A percentile compares a stretch with the other conserved stretches of the same genome.
Evolutionary conservation across 2,113 vertebrate genomes (phyloP).

Genomic region (Cervus canadensis): DNA sequence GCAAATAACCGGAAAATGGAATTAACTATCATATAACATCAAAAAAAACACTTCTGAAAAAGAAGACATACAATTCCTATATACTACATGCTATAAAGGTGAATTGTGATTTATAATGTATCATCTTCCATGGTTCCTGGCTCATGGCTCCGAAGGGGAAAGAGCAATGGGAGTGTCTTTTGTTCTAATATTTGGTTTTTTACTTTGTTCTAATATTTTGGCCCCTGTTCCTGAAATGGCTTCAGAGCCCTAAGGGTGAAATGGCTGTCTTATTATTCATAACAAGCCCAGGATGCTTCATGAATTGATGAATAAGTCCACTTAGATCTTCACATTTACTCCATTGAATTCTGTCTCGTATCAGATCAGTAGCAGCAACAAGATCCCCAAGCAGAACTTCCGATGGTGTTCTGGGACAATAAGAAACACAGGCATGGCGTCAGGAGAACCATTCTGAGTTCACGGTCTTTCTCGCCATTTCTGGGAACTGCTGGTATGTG

Average conservation of each 20-base stretch:
- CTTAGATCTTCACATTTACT: not conserved
- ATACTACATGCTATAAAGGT: not conserved
- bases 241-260: not conserved
- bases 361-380: not conserved
- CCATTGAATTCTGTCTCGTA: not conserved
- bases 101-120: not conserved
- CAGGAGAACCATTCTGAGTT: not conserved
- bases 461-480: not conserved
- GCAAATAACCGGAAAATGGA: not conserved
- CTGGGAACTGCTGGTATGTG: not conserved
- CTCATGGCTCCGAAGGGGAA: not conserved
- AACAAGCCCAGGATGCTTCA: not conserved
- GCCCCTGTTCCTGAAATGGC: not conserved
- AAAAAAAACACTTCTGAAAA: not conserved
- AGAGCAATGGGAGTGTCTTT: not conserved
- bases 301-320: not conserved
- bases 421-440: accelerated
- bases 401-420: not conserved
- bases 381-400: not conserved
- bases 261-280: not conserved
- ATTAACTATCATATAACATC: not conserved
- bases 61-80: not conserved
- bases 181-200: not conserved
- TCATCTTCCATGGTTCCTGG: not conserved
- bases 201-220: not conserved